Evolutionary conservation across 1,140 invertebrate genomes (phyloP).

Genomic region (Olivierus martensii): DNA sequence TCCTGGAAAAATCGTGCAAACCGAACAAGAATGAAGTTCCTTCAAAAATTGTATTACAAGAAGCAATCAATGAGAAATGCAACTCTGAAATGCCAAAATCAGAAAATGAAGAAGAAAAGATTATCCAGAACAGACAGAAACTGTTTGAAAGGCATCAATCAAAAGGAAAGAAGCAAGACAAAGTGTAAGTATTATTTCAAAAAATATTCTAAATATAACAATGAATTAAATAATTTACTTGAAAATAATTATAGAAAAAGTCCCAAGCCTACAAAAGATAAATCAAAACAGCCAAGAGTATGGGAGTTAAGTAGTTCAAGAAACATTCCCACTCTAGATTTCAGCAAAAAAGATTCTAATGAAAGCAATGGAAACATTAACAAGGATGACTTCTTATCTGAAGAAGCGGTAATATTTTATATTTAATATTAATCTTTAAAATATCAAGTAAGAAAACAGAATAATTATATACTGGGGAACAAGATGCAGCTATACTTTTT

Average conservation of each 20-base stretch:
- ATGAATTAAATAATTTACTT: too few relatives aligned
- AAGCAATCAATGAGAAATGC: too few relatives aligned
- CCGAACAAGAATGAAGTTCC: too few relatives aligned
- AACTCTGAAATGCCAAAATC: too few relatives aligned
- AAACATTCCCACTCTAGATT: constrained; percentile 66
- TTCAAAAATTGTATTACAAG: too few relatives aligned
- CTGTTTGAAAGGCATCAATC: constrained; percentile 24
- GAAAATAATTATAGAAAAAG: constrained; percentile 40
- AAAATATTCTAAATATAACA: too few relatives aligned
- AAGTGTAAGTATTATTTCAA: constrained; percentile 15
- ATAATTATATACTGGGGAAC: too few relatives aligned
- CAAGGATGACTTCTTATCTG: neutral
- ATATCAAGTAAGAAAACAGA: too few relatives aligned
- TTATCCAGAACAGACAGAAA: constrained; percentile 26
- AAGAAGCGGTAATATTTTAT: too few relatives aligned
- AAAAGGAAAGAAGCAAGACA: constrained; percentile 19
- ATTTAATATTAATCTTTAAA: too few relatives aligned
- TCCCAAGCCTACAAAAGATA: constrained; percentile 46
- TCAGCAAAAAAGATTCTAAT: constrained; percentile 41
- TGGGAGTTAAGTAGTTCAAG: constrained; percentile 76
- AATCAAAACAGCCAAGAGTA: constrained; percentile 72
- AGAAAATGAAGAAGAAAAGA: constrained; percentile 18
- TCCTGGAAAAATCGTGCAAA: too few relatives aligned
- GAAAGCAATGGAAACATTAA: neutral
- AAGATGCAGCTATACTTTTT: too few relatives aligned